Evolutionary conservation across 2,888 invertebrate genomes (phyloP).

Genomic region (Stenchaetothrips biformis): DNA sequence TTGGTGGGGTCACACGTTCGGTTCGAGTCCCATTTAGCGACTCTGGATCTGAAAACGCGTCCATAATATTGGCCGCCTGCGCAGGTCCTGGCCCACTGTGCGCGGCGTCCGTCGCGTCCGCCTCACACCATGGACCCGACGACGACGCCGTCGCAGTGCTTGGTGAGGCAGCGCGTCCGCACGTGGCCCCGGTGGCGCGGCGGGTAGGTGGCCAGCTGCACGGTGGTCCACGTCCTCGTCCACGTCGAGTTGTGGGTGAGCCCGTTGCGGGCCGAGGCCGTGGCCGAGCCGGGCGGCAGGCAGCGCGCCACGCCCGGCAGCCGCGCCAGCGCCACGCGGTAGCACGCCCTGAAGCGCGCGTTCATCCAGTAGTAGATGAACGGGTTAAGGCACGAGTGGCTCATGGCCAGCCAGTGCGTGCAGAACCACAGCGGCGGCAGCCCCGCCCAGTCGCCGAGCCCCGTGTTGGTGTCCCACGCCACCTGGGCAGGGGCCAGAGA

Average conservation of each 20-base stretch:
- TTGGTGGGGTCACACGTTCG: too few relatives aligned
- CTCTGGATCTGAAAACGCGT: too few relatives aligned
- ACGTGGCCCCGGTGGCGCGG: background rate
- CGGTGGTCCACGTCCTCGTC: constrained; percentile 7
- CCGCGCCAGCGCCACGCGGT: background rate
- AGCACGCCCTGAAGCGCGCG: constrained; percentile 59
- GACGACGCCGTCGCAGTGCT: background rate
- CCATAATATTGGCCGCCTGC: too few relatives aligned
- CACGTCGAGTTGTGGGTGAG: background rate
- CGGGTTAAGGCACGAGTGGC: constrained; percentile 80
- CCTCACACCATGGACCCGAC: background rate
- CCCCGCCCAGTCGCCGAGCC: constrained; percentile 57
- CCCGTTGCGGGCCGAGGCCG: background rate
- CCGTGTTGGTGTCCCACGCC: constrained; percentile 51
- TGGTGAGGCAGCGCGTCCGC: background rate
- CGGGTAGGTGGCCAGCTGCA: constrained; percentile 7
- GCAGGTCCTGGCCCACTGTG: too few relatives aligned
- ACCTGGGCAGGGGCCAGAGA: too few relatives aligned
- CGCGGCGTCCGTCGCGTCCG: too few relatives aligned
- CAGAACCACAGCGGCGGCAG: constrained; percentile 69
- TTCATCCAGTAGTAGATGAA: constrained; percentile 85
- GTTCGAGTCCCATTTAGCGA: too few relatives aligned
- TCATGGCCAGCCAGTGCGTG: constrained; percentile 79
- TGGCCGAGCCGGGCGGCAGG: background rate
- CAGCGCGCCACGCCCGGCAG: background rate